These are phyloP conservation scores for Peromyscus attwateri DNA, from an alignment of 2,797 vertebrate species.

Conservation along the genomic window DNA sequence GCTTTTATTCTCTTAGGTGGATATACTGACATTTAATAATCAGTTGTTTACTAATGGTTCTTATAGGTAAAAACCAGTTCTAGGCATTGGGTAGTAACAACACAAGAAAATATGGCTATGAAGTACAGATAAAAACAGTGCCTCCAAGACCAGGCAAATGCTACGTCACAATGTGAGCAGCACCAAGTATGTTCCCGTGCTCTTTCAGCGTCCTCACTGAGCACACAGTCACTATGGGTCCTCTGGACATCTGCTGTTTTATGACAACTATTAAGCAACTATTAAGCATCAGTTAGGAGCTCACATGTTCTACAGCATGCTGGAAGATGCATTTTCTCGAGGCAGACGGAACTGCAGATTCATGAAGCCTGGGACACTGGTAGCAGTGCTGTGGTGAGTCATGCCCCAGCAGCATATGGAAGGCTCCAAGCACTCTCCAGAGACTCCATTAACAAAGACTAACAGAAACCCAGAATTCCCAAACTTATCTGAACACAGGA, in stretches of 20 bases:
- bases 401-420: not conserved
- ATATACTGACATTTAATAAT: conserved; percentile 41
- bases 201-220: not conserved
- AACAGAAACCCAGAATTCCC: conserved; percentile 10
- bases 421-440: not conserved
- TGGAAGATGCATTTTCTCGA: not conserved
- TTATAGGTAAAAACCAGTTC: not conserved
- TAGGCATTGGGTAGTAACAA: conserved; percentile 18
- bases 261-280: not conserved
- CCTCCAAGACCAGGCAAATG: not conserved
- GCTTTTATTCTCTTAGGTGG: conserved; percentile 18
- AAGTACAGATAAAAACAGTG: conserved; percentile 36
- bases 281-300: not conserved
- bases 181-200: not conserved
- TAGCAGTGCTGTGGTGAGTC: not conserved
- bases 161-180: conserved; percentile 9
- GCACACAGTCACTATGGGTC: not conserved
- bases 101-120: not conserved
- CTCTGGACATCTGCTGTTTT: not conserved
- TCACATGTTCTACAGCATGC: not conserved
- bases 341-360: not conserved
- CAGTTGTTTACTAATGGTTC: conserved; percentile 5
- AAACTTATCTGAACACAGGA: not conserved
- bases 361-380: not conserved
- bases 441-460: not conserved